These are phyloP conservation scores for Takifugu bimaculatus DNA, from an alignment of 2,113 vertebrate species.

Conservation along the genomic window DNA sequence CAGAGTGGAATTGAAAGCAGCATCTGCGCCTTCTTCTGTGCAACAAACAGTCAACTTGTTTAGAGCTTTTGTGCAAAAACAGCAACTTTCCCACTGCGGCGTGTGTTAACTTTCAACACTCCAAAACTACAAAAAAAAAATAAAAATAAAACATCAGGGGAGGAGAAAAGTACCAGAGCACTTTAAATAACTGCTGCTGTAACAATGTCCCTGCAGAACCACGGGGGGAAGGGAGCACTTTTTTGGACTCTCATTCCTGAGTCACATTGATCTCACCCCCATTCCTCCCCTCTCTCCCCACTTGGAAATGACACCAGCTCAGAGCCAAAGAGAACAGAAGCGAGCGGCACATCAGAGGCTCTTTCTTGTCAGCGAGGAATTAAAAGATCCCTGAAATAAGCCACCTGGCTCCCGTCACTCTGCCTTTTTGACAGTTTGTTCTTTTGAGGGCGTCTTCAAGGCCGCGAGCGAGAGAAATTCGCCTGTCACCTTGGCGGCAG, in stretches of 20 bases:
- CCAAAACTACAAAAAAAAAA: slow-evolving; percentile 17
- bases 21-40: slow-evolving; percentile 2
- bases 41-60: slow-evolving; percentile 8
- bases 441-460: slow-evolving; percentile 64
- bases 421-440: slow-evolving; percentile 40
- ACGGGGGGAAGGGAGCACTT: neutral
- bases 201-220: slow-evolving; percentile 31
- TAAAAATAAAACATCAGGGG: slow-evolving; percentile 6
- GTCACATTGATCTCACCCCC: slow-evolving; percentile 48
- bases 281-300: slow-evolving; percentile 21
- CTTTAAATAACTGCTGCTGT: slow-evolving; percentile 35
- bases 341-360: slow-evolving; percentile 50
- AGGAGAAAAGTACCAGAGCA: slow-evolving; percentile 19
- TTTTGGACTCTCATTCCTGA: slow-evolving; percentile 37
- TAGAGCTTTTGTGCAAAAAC: slow-evolving; percentile 12
- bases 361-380: slow-evolving; percentile 44
- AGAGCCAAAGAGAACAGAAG: slow-evolving; percentile 52
- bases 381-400: slow-evolving; percentile 52
- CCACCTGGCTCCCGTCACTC: slow-evolving; percentile 42
- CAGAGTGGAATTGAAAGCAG: slow-evolving; percentile 1
- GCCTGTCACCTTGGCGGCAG: slow-evolving; percentile 39
- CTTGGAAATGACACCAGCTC: slow-evolving; percentile 41
- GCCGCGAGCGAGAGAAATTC: slow-evolving; percentile 38
- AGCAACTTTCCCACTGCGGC: slow-evolving; percentile 20
- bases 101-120: slow-evolving; percentile 8